A percentile compares a stretch with the other conserved stretches of the same genome.
Evolutionary conservation across 2,113 vertebrate genomes (phyloP).

Genomic region (Myrmecobius fasciatus): DNA sequence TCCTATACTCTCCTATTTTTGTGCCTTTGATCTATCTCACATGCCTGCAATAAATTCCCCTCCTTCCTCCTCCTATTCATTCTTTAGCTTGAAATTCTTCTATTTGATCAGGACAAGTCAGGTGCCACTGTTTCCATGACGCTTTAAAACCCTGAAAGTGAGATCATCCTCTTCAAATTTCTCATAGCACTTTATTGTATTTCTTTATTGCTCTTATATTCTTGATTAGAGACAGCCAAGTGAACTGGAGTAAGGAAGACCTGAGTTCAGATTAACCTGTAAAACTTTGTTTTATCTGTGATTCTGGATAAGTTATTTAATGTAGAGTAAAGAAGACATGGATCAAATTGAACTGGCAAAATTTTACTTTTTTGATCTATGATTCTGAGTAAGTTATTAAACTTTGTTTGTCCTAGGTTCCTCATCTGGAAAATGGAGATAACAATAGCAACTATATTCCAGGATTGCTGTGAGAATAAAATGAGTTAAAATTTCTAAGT

Average conservation of each 20-base stretch:
- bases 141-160: background rate
- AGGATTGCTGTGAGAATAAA: background rate
- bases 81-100: background rate
- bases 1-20: background rate
- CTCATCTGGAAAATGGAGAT: background rate
- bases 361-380: background rate
- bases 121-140: background rate
- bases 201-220: background rate
- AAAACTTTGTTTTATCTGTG: background rate
- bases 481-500: background rate
- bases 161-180: background rate
- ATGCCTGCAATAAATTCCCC: background rate
- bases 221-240: background rate
- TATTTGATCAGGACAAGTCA: background rate
- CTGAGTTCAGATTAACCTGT: background rate
- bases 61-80: background rate
- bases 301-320: background rate
- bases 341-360: background rate
- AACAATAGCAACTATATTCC: background rate
- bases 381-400: background rate
- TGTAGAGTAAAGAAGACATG: background rate
- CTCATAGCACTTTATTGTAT: background rate
- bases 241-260: background rate
- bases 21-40: background rate
- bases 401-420: background rate